Percentiles rank a stretch among this genome's conserved stretches.
Evolutionary conservation across 1,140 invertebrate genomes (phyloP).

Genomic region (Aphidius ervi): DNA sequence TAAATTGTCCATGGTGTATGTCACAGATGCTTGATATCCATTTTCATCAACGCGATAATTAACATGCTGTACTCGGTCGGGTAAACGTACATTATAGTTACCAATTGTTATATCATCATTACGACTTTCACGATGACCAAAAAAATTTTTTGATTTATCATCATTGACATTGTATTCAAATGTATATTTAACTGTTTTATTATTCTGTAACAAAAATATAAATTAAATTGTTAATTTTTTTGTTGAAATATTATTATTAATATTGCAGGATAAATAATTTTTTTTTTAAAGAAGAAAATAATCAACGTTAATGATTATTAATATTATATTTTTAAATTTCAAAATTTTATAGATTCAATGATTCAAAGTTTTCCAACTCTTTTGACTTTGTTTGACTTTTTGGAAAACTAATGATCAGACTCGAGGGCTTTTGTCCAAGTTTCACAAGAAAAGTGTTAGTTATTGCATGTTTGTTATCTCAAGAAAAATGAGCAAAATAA

Average conservation of each 20-base stretch:
- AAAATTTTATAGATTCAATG: too few relatives aligned
- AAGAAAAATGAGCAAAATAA: neutral
- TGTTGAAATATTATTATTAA: too few relatives aligned
- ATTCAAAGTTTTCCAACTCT: neutral
- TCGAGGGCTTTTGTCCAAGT: neutral
- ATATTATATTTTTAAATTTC: too few relatives aligned
- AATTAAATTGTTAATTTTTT: neutral
- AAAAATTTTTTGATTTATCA: conserved; percentile 65
- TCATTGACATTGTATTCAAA: conserved; percentile 73
- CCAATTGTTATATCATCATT: conserved; percentile 64
- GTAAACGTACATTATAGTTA: conserved; percentile 72
- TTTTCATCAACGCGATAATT: conserved; percentile 70
- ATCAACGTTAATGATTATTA: too few relatives aligned
- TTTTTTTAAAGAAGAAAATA: too few relatives aligned
- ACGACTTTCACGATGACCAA: conserved; percentile 66
- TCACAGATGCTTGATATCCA: conserved; percentile 73
- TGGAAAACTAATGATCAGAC: neutral
- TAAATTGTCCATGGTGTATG: conserved; percentile 53
- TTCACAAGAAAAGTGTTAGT: neutral
- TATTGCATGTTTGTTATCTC: conserved; percentile 6
- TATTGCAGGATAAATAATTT: too few relatives aligned
- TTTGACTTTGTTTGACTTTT: conserved; percentile 1
- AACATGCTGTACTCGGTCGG: conserved; percentile 72
- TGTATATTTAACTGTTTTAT: conserved; percentile 68
- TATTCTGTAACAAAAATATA: conserved; percentile 53